Evolutionary conservation across 2,797 vertebrate species (phyloP).

Genomic region (Pterois miles): DNA sequence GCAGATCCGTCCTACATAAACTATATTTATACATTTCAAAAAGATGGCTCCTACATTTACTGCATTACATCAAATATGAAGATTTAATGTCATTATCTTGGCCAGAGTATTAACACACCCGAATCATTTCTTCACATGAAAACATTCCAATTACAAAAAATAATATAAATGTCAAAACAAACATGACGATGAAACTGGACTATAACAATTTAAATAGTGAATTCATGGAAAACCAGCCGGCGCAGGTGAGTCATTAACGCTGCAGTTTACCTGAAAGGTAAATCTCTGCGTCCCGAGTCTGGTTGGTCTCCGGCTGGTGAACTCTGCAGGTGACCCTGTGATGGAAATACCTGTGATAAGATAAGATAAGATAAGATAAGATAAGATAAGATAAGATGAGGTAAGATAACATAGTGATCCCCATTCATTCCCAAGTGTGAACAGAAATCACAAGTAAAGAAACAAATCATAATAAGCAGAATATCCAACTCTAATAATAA

Average conservation of each 20-base stretch:
- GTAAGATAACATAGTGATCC: too few species aligned
- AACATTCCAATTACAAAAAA: neutral
- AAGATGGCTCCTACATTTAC: neutral
- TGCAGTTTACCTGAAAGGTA: conserved; percentile 24
- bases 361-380: neutral
- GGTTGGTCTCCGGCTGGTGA: neutral
- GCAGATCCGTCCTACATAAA: too few species aligned
- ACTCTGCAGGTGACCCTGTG: conserved; percentile 46
- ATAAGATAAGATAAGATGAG: too few species aligned
- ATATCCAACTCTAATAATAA: too few species aligned
- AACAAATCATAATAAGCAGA: too few species aligned
- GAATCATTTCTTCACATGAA: neutral
- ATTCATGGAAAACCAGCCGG: too few species aligned
- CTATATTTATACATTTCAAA: neutral
- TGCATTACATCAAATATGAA: neutral
- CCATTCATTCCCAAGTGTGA: too few species aligned
- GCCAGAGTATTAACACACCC: neutral
- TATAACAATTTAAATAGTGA: too few species aligned
- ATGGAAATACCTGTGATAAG: neutral
- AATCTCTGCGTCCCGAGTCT: neutral
- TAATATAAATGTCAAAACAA: neutral
- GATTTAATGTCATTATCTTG: neutral
- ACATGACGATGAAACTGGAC: neutral
- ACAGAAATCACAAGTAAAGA: too few species aligned
- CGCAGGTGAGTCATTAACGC: accelerated